A percentile compares a stretch with the other conserved stretches of the same genome.
phyloP scores from a whole-genome alignment of 1,140 invertebrate species.

The Zaprionus camerounensis region DNA sequence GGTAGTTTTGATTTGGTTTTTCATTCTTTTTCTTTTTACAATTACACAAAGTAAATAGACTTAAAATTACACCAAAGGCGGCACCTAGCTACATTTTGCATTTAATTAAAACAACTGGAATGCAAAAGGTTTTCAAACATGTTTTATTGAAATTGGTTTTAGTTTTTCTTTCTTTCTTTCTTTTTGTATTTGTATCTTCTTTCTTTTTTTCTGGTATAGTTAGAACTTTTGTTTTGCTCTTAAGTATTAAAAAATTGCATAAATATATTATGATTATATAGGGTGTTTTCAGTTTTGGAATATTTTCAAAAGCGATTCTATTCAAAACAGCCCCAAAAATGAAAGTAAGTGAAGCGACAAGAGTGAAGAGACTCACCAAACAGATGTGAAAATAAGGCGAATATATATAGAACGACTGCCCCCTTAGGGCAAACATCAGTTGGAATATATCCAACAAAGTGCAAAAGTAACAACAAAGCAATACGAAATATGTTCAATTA shows the following conservation, averaged over 20 bases:
- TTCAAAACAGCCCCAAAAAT: constrained; percentile 16
- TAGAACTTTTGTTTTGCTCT: constrained; percentile 24
- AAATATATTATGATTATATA: constrained; percentile 27
- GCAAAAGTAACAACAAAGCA: constrained; percentile 2
- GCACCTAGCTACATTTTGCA: constrained; percentile 72
- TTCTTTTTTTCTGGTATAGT: constrained; percentile 11
- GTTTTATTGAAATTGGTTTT: constrained; percentile 64
- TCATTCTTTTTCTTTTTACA: constrained; percentile 49
- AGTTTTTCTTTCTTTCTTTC: constrained; percentile 29
- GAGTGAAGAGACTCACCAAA: constrained; percentile 34
- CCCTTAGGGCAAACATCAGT: constrained; percentile 6
- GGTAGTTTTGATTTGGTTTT: background rate
- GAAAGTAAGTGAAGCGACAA: constrained; percentile 25
- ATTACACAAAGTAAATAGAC: constrained; percentile 58
- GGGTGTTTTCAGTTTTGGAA: constrained; percentile 30
- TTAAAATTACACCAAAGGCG: constrained; percentile 76
- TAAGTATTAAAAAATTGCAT: constrained; percentile 31
- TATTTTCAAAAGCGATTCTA: constrained; percentile 9
- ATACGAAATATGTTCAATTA: background rate
- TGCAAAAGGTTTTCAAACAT: constrained; percentile 76
- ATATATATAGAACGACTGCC: constrained; percentile 17
- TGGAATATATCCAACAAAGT: constrained; percentile 11
- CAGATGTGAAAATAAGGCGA: constrained; percentile 6
- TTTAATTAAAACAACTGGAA: constrained; percentile 80
- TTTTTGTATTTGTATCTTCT: constrained; percentile 1